Percentiles rank a stretch among this genome's conserved stretches.
These are phyloP conservation scores for Heteromurus nitidus DNA, from an alignment of 2,888 invertebrate species.

Conservation along the genomic window DNA sequence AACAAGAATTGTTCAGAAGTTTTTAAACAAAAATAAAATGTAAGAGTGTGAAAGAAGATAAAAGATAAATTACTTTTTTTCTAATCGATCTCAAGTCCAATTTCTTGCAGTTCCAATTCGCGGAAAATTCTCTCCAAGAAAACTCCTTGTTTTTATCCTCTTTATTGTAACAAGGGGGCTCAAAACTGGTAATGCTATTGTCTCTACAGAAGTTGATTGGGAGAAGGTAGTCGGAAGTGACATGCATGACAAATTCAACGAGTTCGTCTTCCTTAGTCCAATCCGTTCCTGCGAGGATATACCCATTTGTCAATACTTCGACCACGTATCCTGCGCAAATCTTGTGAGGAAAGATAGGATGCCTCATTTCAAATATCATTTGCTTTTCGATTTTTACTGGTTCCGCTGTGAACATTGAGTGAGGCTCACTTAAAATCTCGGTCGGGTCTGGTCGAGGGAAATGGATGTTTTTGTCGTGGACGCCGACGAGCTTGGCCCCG, in stretches of 20 bases:
- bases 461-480: not conserved
- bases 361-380: conserved; percentile 60
- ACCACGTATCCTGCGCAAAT: conserved; percentile 37
- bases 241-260: conserved; percentile 49
- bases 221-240: conserved; percentile 62
- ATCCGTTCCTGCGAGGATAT: conserved; percentile 42
- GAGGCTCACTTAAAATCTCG: not conserved
- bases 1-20: too few species aligned
- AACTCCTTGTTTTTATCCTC: too few species aligned
- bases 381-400: too few species aligned
- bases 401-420: too few species aligned
- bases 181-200: too few species aligned
- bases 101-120: too few species aligned
- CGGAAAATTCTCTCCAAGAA: too few species aligned
- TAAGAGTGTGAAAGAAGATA: too few species aligned
- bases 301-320: conserved; percentile 45
- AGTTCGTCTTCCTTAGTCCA: not conserved
- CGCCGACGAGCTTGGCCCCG: conserved; percentile 22
- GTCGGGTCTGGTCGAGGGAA: not conserved
- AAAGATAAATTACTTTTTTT: too few species aligned
- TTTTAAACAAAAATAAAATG: too few species aligned
- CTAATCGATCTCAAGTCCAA: too few species aligned
- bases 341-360: conserved; percentile 49
- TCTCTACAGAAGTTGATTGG: conserved; percentile 57
- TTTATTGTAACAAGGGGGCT: too few species aligned